Percentiles rank a stretch among this genome's conserved stretches.
These are phyloP conservation scores for Oncorhynchus clarkii DNA, from an alignment of 2,113 vertebrate species.

Conservation along the genomic window DNA sequence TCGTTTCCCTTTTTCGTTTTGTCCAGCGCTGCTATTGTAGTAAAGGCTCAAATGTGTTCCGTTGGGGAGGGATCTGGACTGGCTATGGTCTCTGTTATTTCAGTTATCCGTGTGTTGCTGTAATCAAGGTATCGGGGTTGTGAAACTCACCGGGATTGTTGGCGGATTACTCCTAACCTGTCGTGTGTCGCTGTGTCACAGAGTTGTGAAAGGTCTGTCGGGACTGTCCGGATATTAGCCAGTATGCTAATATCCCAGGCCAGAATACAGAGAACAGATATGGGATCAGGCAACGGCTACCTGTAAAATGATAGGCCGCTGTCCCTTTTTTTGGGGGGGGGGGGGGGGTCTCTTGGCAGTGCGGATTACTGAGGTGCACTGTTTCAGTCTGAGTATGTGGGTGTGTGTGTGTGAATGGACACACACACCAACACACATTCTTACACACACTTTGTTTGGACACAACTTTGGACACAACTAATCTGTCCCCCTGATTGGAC, in stretches of 20 bases:
- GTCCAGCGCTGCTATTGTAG: neutral
- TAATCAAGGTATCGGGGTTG: neutral
- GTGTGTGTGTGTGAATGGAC: neutral
- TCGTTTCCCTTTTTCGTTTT: neutral
- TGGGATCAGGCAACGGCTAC: conserved; percentile 38
- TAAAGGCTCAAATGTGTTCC: neutral
- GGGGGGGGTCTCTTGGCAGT: conserved; percentile 59
- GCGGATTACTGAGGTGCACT: conserved; percentile 56
- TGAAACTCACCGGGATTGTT: conserved; percentile 14
- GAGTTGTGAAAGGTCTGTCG: conserved; percentile 38
- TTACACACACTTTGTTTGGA: too few relatives aligned
- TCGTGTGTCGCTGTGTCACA: conserved; percentile 18
- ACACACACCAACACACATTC: too few relatives aligned
- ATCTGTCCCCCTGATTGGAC: conserved; percentile 54
- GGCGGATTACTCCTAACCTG: conserved; percentile 35
- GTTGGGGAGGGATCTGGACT: neutral
- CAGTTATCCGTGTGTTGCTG: conserved; percentile 8
- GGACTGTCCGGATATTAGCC: conserved; percentile 45
- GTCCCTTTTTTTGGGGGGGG: conserved; percentile 14
- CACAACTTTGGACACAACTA: conserved; percentile 32
- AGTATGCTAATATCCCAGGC: conserved; percentile 63
- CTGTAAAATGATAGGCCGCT: conserved; percentile 39
- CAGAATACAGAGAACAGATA: conserved; percentile 14
- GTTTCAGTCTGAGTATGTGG: conserved; percentile 11
- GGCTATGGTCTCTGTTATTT: conserved; percentile 5